Conservation (phyloP, 1,140 invertebrate species). For the Leguminivora glycinivorella region DNA sequence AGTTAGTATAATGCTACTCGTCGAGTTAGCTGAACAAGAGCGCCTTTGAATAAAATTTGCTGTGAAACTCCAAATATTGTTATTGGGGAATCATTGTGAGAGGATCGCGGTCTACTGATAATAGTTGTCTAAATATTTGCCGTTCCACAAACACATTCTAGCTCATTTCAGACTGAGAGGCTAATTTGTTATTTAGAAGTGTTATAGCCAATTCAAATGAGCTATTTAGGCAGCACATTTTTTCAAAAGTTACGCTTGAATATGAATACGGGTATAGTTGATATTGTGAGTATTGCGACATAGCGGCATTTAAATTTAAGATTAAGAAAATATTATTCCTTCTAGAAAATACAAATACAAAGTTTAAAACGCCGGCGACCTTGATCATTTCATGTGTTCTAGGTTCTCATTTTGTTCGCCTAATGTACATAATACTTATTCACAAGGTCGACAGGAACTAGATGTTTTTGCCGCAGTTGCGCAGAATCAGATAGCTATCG, state of each 20-base stretch:
- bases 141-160: slow-evolving; percentile 54
- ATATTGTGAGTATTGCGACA: not conserved
- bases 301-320: too few species aligned
- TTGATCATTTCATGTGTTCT: slow-evolving; percentile 7
- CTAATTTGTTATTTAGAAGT: slow-evolving; percentile 37
- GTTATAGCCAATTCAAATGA: not conserved
- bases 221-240: not conserved
- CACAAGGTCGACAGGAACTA: slow-evolving; percentile 25
- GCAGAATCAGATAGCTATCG: slow-evolving; percentile 18
- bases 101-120: slow-evolving; percentile 62
- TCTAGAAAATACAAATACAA: not conserved
- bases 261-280: not conserved
- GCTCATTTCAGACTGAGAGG: slow-evolving; percentile 50
- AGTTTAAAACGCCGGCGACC: not conserved
- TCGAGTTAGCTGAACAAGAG: slow-evolving; percentile 13
- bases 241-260: not conserved
- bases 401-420: slow-evolving; percentile 22
- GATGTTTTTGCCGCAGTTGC: slow-evolving; percentile 22
- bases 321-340: not conserved
- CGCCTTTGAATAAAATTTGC: slow-evolving; percentile 36
- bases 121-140: slow-evolving; percentile 74
- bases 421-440: slow-evolving; percentile 7
- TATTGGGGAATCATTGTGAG: slow-evolving; percentile 43
- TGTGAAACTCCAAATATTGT: slow-evolving; percentile 23
- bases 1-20: not conserved